Base-by-base conservation (phyloP, 2,113 vertebrate genomes). In the Coryphaenoides rupestris region DNA sequence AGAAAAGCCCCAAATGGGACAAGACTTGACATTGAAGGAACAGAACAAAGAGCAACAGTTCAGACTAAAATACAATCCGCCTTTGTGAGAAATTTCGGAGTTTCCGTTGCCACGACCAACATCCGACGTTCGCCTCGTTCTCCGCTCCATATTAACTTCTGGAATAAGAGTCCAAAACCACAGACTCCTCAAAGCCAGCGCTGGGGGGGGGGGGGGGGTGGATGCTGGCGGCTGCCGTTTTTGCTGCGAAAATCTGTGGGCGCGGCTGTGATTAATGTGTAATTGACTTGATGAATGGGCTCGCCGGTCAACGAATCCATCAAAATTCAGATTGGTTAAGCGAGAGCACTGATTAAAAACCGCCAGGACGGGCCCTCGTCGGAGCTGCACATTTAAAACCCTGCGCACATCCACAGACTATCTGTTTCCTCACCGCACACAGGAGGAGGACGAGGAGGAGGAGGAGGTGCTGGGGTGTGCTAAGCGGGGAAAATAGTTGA, bases 271-370 rank as follows among this genome's bases (percentile, higher is more conserved):
- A 89, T 86, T 84, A 87, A 88, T 85, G 85, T 82, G 80, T 86
- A 89, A 89, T 84, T 89, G 86, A 87, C 83, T 89, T 88, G 87
- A 87, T 89, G 80, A 87, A 89, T 89, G 80, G 83, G 63, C 75
- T 82, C 76, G 75, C 79, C 77, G 76, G 84, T 84, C 80, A 50
- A 57, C 66, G 79, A 86, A 88, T 91, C 87, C 86, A 89, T 89
- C 86, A 88, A 83, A 85, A 88, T 78, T 84, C 60, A 65, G 74
- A 77, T 74, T 87, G 87, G 90, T 89, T 88, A 85, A 86, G 81
- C 80, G 64, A 47, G 72, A 66, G 74, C 81, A 81, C 83, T 86
- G 87, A 90, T 90, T 88, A 87, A 81, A 89, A 84, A 81, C 71
- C 75, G 74, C 77, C 78, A 49, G 74, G 75, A 88, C 84, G 78